Evolutionary conservation across 2,888 invertebrate genomes (phyloP).

Genomic region (Drosophila planitibia): DNA sequence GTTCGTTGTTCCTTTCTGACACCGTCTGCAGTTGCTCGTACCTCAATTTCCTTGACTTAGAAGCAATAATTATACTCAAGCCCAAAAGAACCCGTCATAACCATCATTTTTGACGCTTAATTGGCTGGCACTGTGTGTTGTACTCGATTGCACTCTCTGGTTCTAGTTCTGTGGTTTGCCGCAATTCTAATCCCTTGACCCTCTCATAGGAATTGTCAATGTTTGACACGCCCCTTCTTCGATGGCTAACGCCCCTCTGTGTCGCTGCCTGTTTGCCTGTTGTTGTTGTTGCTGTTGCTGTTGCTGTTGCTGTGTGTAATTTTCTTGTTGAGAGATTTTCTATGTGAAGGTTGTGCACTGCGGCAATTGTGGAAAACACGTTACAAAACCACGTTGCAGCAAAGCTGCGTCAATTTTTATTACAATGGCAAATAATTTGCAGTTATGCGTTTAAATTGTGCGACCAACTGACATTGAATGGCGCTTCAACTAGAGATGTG

Average conservation of each 20-base stretch:
- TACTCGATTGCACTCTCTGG: conserved; percentile 3
- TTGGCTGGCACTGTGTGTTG: conserved; percentile 33
- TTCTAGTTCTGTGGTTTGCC: conserved; percentile 43
- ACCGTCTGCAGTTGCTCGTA: conserved; percentile 22
- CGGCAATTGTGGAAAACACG: conserved; percentile 52
- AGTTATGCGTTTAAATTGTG: conserved; percentile 65
- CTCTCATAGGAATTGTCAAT: conserved; percentile 59
- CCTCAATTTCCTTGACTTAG: conserved; percentile 65
- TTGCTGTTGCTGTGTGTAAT: conserved; percentile 63
- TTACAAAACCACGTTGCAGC: conserved; percentile 3
- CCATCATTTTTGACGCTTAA: conserved; percentile 55
- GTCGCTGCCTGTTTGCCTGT: conserved; percentile 5
- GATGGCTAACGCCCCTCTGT: conserved; percentile 32
- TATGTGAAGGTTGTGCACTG: conserved; percentile 81
- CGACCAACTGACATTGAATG: conserved; percentile 65
- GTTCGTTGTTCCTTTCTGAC: not conserved
- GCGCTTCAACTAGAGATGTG: conserved; percentile 20
- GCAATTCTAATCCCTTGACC: conserved; percentile 64
- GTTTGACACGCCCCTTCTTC: conserved; percentile 42
- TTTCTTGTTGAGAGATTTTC: conserved; percentile 84
- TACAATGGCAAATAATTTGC: conserved; percentile 81
- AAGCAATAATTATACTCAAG: conserved; percentile 57
- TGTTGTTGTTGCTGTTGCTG: not conserved
- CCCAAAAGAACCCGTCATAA: conserved; percentile 59
- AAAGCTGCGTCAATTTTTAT: conserved; percentile 59